phyloP scores from a whole-genome alignment of 2,888 invertebrate genomes.

The Atrina japonica region DNA sequence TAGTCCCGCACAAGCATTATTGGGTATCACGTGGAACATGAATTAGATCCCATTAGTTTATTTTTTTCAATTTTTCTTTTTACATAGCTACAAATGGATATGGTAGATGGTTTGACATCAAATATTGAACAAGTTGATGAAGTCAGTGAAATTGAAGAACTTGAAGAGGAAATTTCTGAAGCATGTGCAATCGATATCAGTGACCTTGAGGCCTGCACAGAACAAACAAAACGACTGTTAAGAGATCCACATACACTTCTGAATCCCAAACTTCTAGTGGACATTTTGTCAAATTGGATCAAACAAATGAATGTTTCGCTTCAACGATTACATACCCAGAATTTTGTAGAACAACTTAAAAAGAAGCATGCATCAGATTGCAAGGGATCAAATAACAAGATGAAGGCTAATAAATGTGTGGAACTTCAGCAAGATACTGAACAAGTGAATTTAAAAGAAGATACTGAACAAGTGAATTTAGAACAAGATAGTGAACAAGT shows the following conservation, averaged over 20 bases:
- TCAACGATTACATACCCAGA: constrained; percentile 47
- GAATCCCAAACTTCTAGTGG: constrained; percentile 44
- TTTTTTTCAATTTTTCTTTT: neutral
- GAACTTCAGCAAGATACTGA: neutral
- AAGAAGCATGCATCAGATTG: constrained; percentile 1
- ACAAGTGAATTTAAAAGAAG: neutral
- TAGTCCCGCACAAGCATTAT: no score
- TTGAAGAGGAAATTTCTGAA: neutral
- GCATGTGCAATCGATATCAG: neutral
- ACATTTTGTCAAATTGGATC: constrained; percentile 61
- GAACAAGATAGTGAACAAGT: neutral
- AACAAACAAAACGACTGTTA: constrained; percentile 1
- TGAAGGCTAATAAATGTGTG: neutral
- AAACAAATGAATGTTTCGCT: constrained; percentile 56
- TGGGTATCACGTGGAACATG: no score
- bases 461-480: neutral
- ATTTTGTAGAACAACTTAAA: constrained; percentile 18
- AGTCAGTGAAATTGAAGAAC: no score
- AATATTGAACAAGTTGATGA: no score
- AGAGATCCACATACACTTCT: constrained; percentile 37
- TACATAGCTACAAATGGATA: neutral
- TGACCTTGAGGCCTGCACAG: neutral
- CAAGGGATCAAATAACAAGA: neutral
- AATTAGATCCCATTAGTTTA: no score
- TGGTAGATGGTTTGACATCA: neutral